Conservation (phyloP, 1,140 invertebrate species). For the Cherax quadricarinatus region DNA sequence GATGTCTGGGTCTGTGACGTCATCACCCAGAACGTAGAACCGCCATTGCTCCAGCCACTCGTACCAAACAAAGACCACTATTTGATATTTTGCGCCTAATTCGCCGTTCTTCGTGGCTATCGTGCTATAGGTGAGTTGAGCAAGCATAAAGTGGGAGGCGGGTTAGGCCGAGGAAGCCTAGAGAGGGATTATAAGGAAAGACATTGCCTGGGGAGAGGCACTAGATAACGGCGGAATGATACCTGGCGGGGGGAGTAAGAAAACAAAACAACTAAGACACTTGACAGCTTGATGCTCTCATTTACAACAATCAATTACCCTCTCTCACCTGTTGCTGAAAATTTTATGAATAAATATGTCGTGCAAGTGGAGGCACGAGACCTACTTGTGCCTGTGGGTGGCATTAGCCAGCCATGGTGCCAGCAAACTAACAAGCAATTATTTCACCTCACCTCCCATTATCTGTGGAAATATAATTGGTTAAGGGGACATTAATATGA, state of each 20-base stretch:
- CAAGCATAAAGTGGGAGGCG: conserved; percentile 9
- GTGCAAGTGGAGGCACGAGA: no score
- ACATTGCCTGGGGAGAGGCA: conserved; percentile 12
- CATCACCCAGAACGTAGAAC: conserved; percentile 45
- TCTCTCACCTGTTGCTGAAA: no score
- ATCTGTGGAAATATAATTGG: no score
- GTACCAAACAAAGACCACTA: conserved; percentile 40
- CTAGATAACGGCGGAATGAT: conserved; percentile 67
- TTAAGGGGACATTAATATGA: no score
- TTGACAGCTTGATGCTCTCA: neutral
- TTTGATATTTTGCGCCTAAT: conserved; percentile 23
- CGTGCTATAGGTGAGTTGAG: conserved; percentile 34
- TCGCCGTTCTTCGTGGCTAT: neutral
- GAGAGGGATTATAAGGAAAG: neutral
- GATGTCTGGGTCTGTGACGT: neutral
- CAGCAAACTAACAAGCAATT: no score
- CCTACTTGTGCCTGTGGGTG: no score
- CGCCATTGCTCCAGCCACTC: conserved; percentile 53
- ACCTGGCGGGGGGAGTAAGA: conserved; percentile 28
- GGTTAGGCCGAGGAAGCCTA: neutral
- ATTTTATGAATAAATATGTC: no score
- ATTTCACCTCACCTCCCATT: no score
- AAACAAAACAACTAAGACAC: conserved; percentile 20
- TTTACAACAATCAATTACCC: no score
- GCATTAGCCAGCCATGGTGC: no score